Evolutionary conservation across 2,888 invertebrate genomes (phyloP), one percentile per base, ranked within the genome.

Genomic region (Anthophora plumipes): DNA sequence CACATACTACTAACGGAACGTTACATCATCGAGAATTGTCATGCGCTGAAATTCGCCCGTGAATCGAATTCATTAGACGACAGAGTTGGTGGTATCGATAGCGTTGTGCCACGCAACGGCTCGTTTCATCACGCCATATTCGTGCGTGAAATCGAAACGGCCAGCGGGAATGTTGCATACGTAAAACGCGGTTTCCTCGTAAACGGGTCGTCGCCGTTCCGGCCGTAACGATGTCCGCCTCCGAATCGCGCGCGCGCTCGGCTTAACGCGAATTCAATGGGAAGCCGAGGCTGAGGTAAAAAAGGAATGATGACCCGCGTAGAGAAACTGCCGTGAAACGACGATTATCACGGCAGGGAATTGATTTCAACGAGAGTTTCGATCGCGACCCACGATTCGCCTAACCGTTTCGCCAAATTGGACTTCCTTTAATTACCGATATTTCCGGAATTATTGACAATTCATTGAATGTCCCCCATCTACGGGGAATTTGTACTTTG

Each of bases 251-350:
- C 46, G n/a, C 1, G 31, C 31, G 1, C 31, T 31, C 7, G 59
- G 80, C 80, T 76, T 64, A 72, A 79, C 82, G 76, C 50, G 64
- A 80, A 82, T 80, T 82, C 80, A 72, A 82, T 82, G 76, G 75
- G 20, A 25, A 66, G 1, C 37, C 17, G 22, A 39, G 41, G 20
- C 9, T 12, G 31, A 4, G 46, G 60, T 61, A 76, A 73, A 79
- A 80, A 73, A 66, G 60, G 61, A 71, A n/a, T n/a, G n/a, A n/a
- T n/a, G 71, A 43, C 67, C 54, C 46, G 50, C n/a, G 67, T 61
- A 66, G 73, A 61, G 61, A 41, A 54, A 66, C 55, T 70, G 73
- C 70, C 70, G 41, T 48, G 70, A 54, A 59, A 67, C 81, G 68
- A 54, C 76, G 70, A 77, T 77, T 77, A 81, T 73, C 77, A 57